Conservation (phyloP, 2,888 invertebrate species). For the Megamerina dolium region DNA sequence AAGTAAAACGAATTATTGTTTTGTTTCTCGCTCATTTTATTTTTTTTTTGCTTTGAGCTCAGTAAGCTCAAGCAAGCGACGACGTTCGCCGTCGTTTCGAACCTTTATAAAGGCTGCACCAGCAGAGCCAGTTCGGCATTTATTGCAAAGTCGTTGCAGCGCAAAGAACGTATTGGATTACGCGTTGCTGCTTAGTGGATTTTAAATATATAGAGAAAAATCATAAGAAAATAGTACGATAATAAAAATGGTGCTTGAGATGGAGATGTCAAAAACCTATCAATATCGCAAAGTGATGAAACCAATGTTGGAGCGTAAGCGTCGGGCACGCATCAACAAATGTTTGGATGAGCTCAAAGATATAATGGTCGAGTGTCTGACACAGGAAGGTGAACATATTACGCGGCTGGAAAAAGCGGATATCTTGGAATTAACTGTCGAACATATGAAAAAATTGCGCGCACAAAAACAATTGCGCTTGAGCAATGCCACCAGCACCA, state of each 20-base stretch:
- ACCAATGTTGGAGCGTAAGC: constrained; percentile 84
- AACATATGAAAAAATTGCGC: constrained; percentile 74
- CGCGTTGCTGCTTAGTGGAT: no score
- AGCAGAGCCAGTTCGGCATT: constrained; percentile 40
- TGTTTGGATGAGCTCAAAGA: constrained; percentile 87
- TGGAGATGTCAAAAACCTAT: constrained; percentile 75
- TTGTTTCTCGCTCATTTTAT: constrained; percentile 3
- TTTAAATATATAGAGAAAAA: no score
- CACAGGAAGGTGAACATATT: constrained; percentile 84
- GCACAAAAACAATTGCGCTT: constrained; percentile 65
- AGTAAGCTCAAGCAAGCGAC: neutral
- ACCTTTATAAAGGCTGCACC: constrained; percentile 45
- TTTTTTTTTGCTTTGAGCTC: neutral
- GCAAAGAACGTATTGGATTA: constrained; percentile 30
- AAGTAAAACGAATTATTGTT: constrained; percentile 1
- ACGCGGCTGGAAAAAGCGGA: constrained; percentile 87
- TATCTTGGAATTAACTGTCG: constrained; percentile 81
- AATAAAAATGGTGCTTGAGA: constrained; percentile 47
- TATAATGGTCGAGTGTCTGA: constrained; percentile 64
- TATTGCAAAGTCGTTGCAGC: constrained; percentile 34
- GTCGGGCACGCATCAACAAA: constrained; percentile 83
- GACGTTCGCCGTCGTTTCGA: neutral
- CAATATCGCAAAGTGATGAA: constrained; percentile 94
- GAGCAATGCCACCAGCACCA: constrained; percentile 18
- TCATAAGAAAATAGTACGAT: no score